Evolutionary conservation across 2,888 invertebrate genomes (phyloP), one percentile per base, ranked within the genome.

Genomic region (Stramonita haemastoma): DNA sequence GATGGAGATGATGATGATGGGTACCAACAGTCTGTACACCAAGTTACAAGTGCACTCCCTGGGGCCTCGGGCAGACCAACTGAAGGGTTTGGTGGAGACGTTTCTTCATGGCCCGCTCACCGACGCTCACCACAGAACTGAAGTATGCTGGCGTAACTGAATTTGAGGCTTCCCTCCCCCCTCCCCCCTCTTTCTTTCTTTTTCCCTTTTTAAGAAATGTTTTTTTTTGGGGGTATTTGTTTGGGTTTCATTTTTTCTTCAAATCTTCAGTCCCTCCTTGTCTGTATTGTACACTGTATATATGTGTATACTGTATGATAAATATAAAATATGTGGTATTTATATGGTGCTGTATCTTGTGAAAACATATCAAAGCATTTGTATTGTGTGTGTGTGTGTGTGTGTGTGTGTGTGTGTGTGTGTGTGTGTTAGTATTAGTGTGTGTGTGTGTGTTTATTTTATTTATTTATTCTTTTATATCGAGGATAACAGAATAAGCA

Each of bases 21-120:
- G 6, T 4, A 29, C 73, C 46, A 15, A 83, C 92, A 95, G 95
- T 26, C 86, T 95, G 34, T 91, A 91, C 86, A 94, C 94, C 26
- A 95, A 95, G 89, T 93, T 95, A 83, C 90, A 91, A 29, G 93
- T 95, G 26, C 95, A 95, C 88, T 95, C 94, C 17, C 93, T 95
- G 87, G 90, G 92, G 29, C 92, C 92, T 22, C 94, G 95, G 90
- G 93, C 95, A n/a, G 88, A 91, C 22, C 90, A 90, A 32, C 91
- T 95, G 19, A 90, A 92, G 88, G 91, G 91, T n/a, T 89, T 94
- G 32, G 91, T 91, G 4, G 90, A 93, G 5, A 79, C 92, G 29
- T 95, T 95, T 90, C 92, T 95, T 4, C 91, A 93, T 56, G 86
- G 36, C 29, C 81, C 66, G 26, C 11, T 89, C 26, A 26, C 32